phyloP scores from a whole-genome alignment of 37 sponge, comb jelly and placozoan genomes.

The Tethya wilhelma region DNA sequence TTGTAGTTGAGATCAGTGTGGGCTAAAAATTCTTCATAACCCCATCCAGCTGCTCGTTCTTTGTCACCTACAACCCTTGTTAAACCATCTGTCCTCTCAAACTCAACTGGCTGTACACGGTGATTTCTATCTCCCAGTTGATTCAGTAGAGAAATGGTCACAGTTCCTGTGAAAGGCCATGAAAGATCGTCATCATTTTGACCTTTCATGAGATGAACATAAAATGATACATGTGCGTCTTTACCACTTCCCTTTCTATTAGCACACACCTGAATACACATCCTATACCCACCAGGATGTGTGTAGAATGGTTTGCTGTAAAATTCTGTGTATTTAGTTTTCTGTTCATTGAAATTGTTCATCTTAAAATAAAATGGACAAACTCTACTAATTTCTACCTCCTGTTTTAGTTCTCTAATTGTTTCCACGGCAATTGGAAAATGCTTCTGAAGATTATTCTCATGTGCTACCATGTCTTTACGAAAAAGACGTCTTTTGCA shows the following conservation, averaged over 20 bases:
- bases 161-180: slow-evolving; percentile 29
- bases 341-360: background rate
- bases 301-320: slow-evolving; percentile 37
- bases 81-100: slow-evolving; percentile 2
- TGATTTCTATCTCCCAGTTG: slow-evolving; percentile 26
- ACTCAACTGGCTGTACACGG: too few species aligned
- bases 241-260: background rate
- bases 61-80: background rate
- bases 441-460: slow-evolving; percentile 5
- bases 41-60: slow-evolving; percentile 7
- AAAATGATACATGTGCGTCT: slow-evolving; percentile 1
- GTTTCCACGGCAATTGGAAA: slow-evolving; percentile 9
- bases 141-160: slow-evolving; percentile 35
- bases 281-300: slow-evolving; percentile 4
- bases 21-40: background rate
- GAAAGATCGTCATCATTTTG: slow-evolving; percentile 33
- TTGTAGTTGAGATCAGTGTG: slow-evolving; percentile 15
- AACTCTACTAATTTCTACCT: too few species aligned
- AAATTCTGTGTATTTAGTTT: background rate
- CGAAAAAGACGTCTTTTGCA: slow-evolving; percentile 3
- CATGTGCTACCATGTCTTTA: slow-evolving; percentile 20
- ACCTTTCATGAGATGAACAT: slow-evolving; percentile 30
- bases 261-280: slow-evolving; percentile 15
- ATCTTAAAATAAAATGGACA: slow-evolving; percentile 5
- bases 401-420: background rate